Percentiles rank a stretch among this genome's conserved stretches.
phyloP scores from a whole-genome alignment of 2,888 invertebrate genomes.

The Seira sanloemensis region DNA sequence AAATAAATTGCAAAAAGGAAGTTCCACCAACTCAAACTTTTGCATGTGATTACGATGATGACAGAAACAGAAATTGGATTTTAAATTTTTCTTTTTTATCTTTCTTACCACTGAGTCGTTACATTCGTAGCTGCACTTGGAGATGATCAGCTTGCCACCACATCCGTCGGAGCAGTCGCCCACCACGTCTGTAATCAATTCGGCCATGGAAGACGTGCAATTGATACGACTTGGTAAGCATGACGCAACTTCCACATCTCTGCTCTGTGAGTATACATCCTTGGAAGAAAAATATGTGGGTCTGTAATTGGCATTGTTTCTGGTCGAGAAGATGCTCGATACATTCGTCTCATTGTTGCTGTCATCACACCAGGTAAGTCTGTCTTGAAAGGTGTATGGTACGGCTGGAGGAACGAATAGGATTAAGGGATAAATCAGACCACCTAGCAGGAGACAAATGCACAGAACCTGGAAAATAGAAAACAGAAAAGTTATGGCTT shows the following conservation, averaged over 20 bases:
- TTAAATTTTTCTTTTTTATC: not conserved
- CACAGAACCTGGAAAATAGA: conserved; percentile 65
- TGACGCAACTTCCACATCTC: conserved; percentile 31
- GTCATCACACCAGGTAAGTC: conserved; percentile 66
- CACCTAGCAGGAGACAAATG: conserved; percentile 69
- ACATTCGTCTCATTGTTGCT: conserved; percentile 2
- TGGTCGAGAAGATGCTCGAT: not conserved
- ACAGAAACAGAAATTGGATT: not conserved
- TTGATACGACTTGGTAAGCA: conserved; percentile 69
- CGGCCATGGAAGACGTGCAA: conserved; percentile 61
- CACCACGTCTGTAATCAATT: conserved; percentile 65
- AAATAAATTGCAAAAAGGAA: too few relatives aligned
- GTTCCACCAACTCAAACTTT: not conserved
- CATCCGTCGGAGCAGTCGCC: conserved; percentile 70
- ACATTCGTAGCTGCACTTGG: conserved; percentile 66
- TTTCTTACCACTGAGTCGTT: conserved; percentile 62
- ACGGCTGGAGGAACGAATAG: conserved; percentile 69
- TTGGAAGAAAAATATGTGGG: conserved; percentile 40
- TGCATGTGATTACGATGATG: not conserved
- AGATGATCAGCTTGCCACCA: conserved; percentile 67
- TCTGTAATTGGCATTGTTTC: not conserved
- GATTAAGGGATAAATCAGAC: conserved; percentile 69
- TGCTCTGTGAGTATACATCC: conserved; percentile 47
- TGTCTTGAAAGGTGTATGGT: conserved; percentile 65
- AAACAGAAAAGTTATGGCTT: conserved; percentile 23